Base-by-base conservation (phyloP, 2,113 vertebrate species). In the Phalacrocorax brasilianus region DNA sequence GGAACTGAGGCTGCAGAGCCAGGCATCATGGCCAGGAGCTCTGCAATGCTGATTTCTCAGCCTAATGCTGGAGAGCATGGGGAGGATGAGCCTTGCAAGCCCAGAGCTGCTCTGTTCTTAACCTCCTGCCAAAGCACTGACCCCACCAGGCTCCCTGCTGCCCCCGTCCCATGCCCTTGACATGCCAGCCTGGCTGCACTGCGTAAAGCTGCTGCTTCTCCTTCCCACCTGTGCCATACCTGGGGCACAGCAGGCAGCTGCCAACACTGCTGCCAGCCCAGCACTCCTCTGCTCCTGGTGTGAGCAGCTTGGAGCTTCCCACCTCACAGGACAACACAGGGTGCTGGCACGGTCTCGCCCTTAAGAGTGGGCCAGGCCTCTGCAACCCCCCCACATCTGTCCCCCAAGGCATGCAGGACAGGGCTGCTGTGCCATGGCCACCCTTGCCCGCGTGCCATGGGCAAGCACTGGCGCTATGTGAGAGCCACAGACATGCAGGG, bases 301-400 rank as follows among this genome's bases (percentile, higher is more conserved):
- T n/a, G 68, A 89, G 44, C 47, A 68, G 66, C 66, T 75, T 5
- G 0, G 8, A 77, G 74, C 12, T 30, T 59, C 71, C 66, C 58
- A 58, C 22, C 56, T 61, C 30, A 6, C 27, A 18, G 38, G 33
- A 17, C 40, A 49, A 32, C 1, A 8, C 67, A 63, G 20, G 53
- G 5, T 44, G 62, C 58, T 79, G 82, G 45, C 50, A 38, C 3
- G 2, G 28, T 16, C 58, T 8, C 17, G 38, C 44, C 59, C 52
- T 78, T 7, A 15, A 15, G 14, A 63, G 23, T 0, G 0, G 26
- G 38, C 7, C 71, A 73, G 4, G 19, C 17, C 47, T 26, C 53
- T 28, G 23, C 1, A 1, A 65, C n/a, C 20, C 26, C 18, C 58
- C 24, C 12, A 3, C 11, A 0, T 13, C 11, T 2, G 5, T 16